These are phyloP conservation scores for Nycticebus coucang DNA, from an alignment of 2,113 vertebrate genomes.

Conservation along the genomic window DNA sequence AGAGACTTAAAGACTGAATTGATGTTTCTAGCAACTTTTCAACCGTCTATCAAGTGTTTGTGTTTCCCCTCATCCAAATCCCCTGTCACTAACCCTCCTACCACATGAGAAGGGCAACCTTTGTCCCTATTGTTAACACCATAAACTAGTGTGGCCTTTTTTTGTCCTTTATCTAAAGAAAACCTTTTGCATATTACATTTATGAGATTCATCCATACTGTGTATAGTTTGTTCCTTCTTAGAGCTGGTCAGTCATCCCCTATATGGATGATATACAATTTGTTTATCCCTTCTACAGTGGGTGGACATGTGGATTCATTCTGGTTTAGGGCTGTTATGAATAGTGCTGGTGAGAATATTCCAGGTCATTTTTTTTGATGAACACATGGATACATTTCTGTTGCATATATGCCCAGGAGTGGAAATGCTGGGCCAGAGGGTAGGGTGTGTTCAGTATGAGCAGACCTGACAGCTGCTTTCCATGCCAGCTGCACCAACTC, in stretches of 20 bases:
- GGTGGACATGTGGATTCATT: background rate
- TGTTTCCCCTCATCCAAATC: background rate
- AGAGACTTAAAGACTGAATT: background rate
- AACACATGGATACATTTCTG: background rate
- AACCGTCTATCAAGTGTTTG: background rate
- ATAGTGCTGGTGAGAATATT: background rate
- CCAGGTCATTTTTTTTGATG: no score
- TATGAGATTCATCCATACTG: background rate
- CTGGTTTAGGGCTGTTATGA: fast-evolving
- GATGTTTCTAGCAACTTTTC: background rate
- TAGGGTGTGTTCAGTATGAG: fast-evolving
- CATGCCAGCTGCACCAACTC: fast-evolving
- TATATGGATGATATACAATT: fast-evolving
- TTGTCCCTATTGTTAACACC: background rate
- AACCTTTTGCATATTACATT: no score
- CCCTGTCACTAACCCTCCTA: background rate
- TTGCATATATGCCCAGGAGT: background rate
- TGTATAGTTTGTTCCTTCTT: fast-evolving
- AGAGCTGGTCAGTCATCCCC: fast-evolving
- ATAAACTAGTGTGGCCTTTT: no score
- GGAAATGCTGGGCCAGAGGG: background rate
- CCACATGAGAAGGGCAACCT: fast-evolving
- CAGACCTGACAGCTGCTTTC: fast-evolving
- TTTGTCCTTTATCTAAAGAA: background rate
- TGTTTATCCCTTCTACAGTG: fast-evolving